These are phyloP conservation scores for Palythoa heliodiscus DNA, from an alignment of 92 coral and sea anemone species.

Conservation along the genomic window DNA sequence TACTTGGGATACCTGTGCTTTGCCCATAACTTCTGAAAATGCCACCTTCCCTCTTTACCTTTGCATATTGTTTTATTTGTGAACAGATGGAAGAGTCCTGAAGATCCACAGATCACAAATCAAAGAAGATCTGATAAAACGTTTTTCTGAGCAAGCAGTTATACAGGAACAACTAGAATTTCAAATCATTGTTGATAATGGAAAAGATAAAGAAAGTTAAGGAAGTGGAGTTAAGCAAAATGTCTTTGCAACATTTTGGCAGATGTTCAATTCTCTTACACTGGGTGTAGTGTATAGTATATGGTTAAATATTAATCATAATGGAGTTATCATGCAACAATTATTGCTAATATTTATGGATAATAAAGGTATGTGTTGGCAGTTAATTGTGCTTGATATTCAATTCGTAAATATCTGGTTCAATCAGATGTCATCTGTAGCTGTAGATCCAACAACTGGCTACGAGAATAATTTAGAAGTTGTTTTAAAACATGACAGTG, in stretches of 20 bases:
- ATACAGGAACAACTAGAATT: slow-evolving; percentile 32
- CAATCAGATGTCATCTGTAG: not conserved
- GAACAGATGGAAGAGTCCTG: slow-evolving; percentile 1
- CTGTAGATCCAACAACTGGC: slow-evolving; percentile 17
- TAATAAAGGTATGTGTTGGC: too few relatives aligned
- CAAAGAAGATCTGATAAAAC: slow-evolving; percentile 8
- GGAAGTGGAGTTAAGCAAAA: not conserved
- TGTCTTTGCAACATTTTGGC: too few relatives aligned
- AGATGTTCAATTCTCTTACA: too few relatives aligned
- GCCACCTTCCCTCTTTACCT: too few relatives aligned
- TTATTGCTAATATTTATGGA: too few relatives aligned
- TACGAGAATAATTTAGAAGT: not conserved
- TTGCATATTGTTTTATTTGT: too few relatives aligned
- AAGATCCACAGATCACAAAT: slow-evolving; percentile 25
- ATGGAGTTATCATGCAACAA: too few relatives aligned
- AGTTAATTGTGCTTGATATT: not conserved
- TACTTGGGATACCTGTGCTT: too few relatives aligned
- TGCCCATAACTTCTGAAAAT: too few relatives aligned
- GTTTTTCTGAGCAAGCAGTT: slow-evolving; percentile 32
- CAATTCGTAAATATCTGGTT: not conserved
- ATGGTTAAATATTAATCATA: too few relatives aligned
- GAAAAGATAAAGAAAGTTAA: slow-evolving; percentile 38
- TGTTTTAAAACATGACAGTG: slow-evolving; percentile 9
- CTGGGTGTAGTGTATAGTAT: too few relatives aligned
- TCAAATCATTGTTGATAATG: slow-evolving; percentile 33